Evolutionary conservation across 2,113 vertebrate species (phyloP).

Genomic region (Cygnus atratus): DNA sequence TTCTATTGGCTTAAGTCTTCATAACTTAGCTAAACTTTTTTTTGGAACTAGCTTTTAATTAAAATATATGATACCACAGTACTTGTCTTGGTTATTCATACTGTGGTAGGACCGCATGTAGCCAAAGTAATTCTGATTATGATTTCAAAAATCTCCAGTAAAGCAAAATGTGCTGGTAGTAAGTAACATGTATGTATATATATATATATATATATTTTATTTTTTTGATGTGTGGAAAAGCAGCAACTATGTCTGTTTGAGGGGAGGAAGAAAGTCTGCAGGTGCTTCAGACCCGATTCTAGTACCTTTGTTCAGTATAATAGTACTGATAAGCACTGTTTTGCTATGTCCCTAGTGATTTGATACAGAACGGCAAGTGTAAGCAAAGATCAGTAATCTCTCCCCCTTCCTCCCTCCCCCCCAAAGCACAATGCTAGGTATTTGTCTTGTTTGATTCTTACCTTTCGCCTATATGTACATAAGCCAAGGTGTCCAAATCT

Average conservation of each 20-base stretch:
- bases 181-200: neutral
- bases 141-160: neutral
- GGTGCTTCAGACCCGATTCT: neutral
- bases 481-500: neutral
- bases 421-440: conserved; percentile 18
- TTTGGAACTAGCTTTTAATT: neutral
- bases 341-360: neutral
- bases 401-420: neutral
- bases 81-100: neutral
- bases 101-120: neutral
- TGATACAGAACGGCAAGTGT: conserved; percentile 34
- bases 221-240: neutral
- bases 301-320: neutral
- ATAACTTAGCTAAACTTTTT: neutral
- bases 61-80: neutral
- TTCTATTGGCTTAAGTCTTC: neutral
- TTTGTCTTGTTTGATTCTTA: conserved; percentile 37
- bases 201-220: too few relatives aligned
- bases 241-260: neutral
- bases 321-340: neutral
- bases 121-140: neutral
- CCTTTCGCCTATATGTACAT: neutral
- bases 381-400: conserved; percentile 60
- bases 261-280: neutral
- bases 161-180: neutral